phyloP scores from a whole-genome alignment of 2,797 vertebrate genomes.

The Darevskia mixta region DNA sequence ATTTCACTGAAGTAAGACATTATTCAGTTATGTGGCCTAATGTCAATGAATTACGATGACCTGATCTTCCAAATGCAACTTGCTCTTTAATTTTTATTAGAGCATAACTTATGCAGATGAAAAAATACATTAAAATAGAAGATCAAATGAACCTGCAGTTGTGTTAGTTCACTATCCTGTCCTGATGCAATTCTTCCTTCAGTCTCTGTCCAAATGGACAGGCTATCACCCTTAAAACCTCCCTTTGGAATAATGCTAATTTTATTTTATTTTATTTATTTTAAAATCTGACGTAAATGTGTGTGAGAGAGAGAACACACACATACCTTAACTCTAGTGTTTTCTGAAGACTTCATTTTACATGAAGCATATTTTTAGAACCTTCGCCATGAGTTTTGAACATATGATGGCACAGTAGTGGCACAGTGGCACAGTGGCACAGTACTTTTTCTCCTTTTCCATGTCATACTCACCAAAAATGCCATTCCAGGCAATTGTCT shows the following conservation, averaged over 20 bases:
- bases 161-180: slow-evolving; percentile 70
- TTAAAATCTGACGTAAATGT: slow-evolving; percentile 26
- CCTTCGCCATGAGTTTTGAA: background rate
- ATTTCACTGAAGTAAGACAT: slow-evolving; percentile 99
- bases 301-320: background rate
- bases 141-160: slow-evolving; percentile 60
- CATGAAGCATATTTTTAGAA: background rate
- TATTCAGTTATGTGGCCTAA: slow-evolving; percentile 97
- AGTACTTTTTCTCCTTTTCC: background rate
- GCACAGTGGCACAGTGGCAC: background rate
- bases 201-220: slow-evolving; percentile 57
- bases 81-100: slow-evolving; percentile 90
- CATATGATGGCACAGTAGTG: background rate
- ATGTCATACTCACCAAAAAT: background rate
- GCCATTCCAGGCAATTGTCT: background rate
- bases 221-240: slow-evolving; percentile 46
- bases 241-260: slow-evolving; percentile 23
- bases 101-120: slow-evolving; percentile 76
- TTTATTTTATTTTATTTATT: slow-evolving; percentile 25
- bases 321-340: background rate
- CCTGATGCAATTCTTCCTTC: slow-evolving; percentile 59
- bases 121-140: slow-evolving; percentile 69
- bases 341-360: slow-evolving; percentile 28
- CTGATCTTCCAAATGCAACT: slow-evolving; percentile 91
- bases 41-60: slow-evolving; percentile 98